Evolutionary conservation across 2,797 vertebrate species (phyloP), one percentile per base, ranked within the genome.

Genomic region (Mustela erminea): DNA sequence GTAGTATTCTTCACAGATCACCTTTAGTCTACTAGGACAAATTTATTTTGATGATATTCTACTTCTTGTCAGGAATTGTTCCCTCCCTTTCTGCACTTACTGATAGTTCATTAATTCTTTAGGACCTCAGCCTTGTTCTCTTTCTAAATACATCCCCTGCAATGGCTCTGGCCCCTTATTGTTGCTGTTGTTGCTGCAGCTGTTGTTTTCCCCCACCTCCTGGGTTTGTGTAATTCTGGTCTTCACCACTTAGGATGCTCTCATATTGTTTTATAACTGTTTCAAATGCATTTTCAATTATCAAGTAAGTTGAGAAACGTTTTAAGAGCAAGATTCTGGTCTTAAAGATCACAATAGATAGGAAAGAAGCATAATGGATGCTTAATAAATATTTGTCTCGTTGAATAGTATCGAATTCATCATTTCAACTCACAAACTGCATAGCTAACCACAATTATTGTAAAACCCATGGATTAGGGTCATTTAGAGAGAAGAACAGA

Each of bases 251-350:
- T 32, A 49, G 1, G 21, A 80, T 3, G 7, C 8, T 74, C 20
- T 93, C 14, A 18, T 35, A 43, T 29, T 66, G 6, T 85, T 86
- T 49, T 81, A 17, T 25, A 90, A 52, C 35, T 72, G 78, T 81
- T 81, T 62, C 21, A 90, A 85, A 35, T 54, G 41, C 15, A 80
- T 62, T 74, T 87, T 46, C 91, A 96, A 72, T 93, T 54, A 78
- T n/a, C 41, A 68, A 32, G 18, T n/a, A 68, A 32, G 14, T n/a
- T 88, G 66, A 90, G 66, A 90, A 87, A 62, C 9, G 68, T 52
- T 91, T 52, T 74, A 11, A 87, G 21, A 32, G 43, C 17, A 60
- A 81, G 14, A 84, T 10, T 84, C 3, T 3, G 17, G 2, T 66
- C 90, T 92, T 62, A 85, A 77, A 43, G 60, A 74, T 78, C 68